Percentiles rank a stretch among this genome's conserved stretches.
Evolutionary conservation across 2,797 vertebrate genomes (phyloP).

Genomic region (Odontamblyopus rebecca): DNA sequence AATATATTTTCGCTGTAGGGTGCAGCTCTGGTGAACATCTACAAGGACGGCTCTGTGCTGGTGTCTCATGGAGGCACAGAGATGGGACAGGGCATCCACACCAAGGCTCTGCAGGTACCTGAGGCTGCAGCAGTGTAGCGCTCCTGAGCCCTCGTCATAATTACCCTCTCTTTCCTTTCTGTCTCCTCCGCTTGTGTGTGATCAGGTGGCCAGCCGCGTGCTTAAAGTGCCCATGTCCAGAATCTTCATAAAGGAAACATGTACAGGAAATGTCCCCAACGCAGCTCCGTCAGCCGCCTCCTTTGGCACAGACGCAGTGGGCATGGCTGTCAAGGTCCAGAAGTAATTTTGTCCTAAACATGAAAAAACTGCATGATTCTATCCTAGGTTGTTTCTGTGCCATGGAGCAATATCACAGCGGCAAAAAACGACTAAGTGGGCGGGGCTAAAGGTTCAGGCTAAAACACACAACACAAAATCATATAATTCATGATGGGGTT

Average conservation of each 20-base stretch:
- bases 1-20: constrained; percentile 48
- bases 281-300: constrained; percentile 74
- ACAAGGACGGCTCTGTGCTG: constrained; percentile 74
- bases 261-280: constrained; percentile 79
- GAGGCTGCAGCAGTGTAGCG: background rate
- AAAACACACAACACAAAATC: too few species aligned
- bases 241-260: constrained; percentile 80
- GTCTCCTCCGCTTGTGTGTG: background rate
- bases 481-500: too few species aligned
- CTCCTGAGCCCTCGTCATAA: background rate
- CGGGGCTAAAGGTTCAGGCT: too few species aligned
- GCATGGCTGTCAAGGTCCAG: constrained; percentile 79
- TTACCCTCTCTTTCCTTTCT: too few species aligned
- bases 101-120: constrained; percentile 74
- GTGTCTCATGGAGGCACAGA: constrained; percentile 75
- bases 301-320: constrained; percentile 78
- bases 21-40: constrained; percentile 74
- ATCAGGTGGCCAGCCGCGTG: constrained; percentile 79
- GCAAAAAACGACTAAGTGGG: too few species aligned
- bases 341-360: too few species aligned
- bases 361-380: too few species aligned
- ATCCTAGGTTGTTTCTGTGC: too few species aligned
- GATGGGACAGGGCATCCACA: constrained; percentile 78
- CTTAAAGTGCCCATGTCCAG: constrained; percentile 78
- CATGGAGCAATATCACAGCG: too few species aligned